Base-by-base conservation (phyloP, 2,113 vertebrate species). In the Acanthisitta chloris region DNA sequence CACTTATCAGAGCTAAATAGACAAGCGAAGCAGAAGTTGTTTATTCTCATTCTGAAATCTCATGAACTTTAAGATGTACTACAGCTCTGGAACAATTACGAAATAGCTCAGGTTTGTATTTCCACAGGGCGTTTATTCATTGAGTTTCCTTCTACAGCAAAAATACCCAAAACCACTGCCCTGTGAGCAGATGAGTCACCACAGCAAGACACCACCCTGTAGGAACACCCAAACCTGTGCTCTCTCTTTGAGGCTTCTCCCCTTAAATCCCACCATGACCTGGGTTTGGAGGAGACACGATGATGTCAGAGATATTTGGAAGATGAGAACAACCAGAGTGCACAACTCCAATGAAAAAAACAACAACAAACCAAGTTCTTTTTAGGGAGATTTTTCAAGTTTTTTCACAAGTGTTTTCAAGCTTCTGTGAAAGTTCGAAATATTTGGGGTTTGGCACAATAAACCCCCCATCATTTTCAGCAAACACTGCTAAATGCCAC, bases 381-480 rank as follows among this genome's bases (percentile, higher is more conserved):
- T 66, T 19, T 10, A 43, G n/a, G 31, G 51, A 80, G 54, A 49
- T 15, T 54, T 74, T 29, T 74, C 43, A 48, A 17, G 29, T 36
- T 42, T 83, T 93, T 87, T 43, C 38, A 58, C 33, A 73, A 70
- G 42, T 17, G 42, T 83, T 77, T 70, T 70, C 71, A 49, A 62
- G 31, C 15, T 83, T 83, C 59, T 57, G 36, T 70, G 71, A 34
- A 93, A 70, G 59, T 73, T 83, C 12, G 66, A 34, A 90, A 62
- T 90, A 92, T 78, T 80, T 93, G 82, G 86, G 88, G 82, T 94
- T 93, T 94, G 92, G 92, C 90, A 92, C 69, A 91, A 54, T 29
- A 61, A 66, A 4, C 14, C 15, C 67, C 20, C 69, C 46, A 85
- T 80, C n/a, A 36, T 88, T 66, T 90, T 90, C 49, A 92, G 55